Evolutionary conservation across 2,797 vertebrate species (phyloP).

Genomic region (Lycodopsis pacificus): DNA sequence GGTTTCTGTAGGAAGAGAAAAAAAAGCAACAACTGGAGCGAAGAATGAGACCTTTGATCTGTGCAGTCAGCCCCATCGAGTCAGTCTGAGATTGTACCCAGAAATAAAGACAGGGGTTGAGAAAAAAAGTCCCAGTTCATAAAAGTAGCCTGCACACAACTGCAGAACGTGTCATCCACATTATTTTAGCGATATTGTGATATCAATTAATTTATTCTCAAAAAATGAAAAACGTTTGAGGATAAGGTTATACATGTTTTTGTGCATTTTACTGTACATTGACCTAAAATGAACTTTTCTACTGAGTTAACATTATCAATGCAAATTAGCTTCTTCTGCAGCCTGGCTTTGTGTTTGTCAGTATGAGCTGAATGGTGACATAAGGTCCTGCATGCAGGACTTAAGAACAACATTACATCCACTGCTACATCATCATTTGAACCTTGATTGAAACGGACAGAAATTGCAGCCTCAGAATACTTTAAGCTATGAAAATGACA

Average conservation of each 20-base stretch:
- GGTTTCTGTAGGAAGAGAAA: slow-evolving; percentile 72
- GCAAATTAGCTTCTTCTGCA: slow-evolving; percentile 17
- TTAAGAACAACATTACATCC: slow-evolving; percentile 33
- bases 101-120: slow-evolving; percentile 68
- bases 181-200: slow-evolving; percentile 11
- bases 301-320: slow-evolving; percentile 19
- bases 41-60: slow-evolving; percentile 81
- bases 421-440: slow-evolving; percentile 20
- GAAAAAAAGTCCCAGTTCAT: slow-evolving; percentile 38
- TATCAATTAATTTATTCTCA: neutral
- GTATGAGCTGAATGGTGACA: slow-evolving; percentile 41
- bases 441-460: slow-evolving; percentile 22
- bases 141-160: slow-evolving; percentile 25
- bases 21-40: slow-evolving; percentile 71
- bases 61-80: slow-evolving; percentile 67
- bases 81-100: slow-evolving; percentile 61
- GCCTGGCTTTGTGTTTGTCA: slow-evolving; percentile 25
- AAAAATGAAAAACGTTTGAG: neutral
- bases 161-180: slow-evolving; percentile 21
- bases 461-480: slow-evolving; percentile 41
- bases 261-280: neutral
- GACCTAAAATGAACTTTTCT: slow-evolving; percentile 15
- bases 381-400: slow-evolving; percentile 32
- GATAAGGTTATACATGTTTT: neutral
- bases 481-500: slow-evolving; percentile 28